Evolutionary conservation across 2,113 vertebrate genomes (phyloP).

Genomic region (Seriola aureovittata): DNA sequence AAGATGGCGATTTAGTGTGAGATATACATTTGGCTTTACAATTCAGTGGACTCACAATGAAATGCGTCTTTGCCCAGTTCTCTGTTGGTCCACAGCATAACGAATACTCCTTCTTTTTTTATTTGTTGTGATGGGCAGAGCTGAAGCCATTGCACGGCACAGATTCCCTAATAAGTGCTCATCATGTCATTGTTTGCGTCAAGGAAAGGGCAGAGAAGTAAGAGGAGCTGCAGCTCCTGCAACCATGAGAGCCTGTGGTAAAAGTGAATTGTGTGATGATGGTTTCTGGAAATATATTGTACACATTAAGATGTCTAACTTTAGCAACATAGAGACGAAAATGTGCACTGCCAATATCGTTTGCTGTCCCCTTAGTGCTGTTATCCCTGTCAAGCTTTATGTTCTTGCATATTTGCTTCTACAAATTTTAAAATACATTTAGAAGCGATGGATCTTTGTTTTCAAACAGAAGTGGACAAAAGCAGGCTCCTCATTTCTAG

Average conservation of each 20-base stretch:
- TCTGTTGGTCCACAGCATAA: background rate
- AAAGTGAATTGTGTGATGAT: background rate
- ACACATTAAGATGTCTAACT: constrained; percentile 1
- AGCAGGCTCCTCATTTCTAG: background rate
- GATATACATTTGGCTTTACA: constrained; percentile 10
- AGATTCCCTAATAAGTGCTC: constrained; percentile 37
- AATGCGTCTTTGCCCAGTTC: background rate
- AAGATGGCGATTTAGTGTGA: constrained; percentile 20
- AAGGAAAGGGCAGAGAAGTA: constrained; percentile 15
- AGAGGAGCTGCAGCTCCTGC: background rate
- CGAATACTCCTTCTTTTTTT: background rate
- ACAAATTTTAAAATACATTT: background rate
- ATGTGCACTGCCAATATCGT: background rate
- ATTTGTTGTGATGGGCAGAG: background rate
- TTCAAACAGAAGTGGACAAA: background rate
- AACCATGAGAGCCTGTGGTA: background rate
- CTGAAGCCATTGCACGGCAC: constrained; percentile 15
- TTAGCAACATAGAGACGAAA: background rate
- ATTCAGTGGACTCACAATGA: constrained; percentile 7
- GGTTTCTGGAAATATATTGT: background rate
- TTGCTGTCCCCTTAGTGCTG: background rate
- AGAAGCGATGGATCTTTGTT: background rate
- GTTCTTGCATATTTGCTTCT: background rate
- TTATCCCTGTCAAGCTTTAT: background rate
- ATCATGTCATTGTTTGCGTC: constrained; percentile 34